Evolutionary conservation across 2,113 vertebrate species (phyloP).

Genomic region (human (Homo sapiens)): DNA sequence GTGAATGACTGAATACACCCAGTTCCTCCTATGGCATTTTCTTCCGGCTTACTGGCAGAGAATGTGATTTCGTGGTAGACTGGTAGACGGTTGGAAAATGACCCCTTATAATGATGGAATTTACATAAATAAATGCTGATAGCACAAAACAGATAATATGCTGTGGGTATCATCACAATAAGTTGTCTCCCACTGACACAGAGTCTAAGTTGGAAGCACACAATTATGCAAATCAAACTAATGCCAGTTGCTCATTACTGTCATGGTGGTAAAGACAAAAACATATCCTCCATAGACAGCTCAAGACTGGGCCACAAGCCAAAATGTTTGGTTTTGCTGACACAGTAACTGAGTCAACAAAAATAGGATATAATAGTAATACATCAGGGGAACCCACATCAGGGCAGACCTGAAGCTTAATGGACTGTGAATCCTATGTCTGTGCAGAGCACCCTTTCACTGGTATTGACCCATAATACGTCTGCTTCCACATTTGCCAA

Average conservation of each 20-base stretch:
- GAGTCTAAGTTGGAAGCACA: constrained; percentile 89
- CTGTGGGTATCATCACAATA: constrained; percentile 90
- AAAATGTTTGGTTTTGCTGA: constrained; percentile 95
- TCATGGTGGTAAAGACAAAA: constrained; percentile 92
- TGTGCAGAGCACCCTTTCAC: constrained; percentile 79
- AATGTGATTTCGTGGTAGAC: constrained; percentile 94
- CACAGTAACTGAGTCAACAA: constrained; percentile 95
- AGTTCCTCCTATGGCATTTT: constrained; percentile 79
- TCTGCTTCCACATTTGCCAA: constrained; percentile 76
- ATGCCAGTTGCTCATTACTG: constrained; percentile 97
- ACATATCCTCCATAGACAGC: constrained; percentile 94
- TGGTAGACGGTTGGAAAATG: constrained; percentile 96
- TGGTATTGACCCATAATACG: constrained; percentile 84
- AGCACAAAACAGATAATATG: constrained; percentile 91
- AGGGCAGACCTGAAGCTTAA: constrained; percentile 88
- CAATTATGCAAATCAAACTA: constrained; percentile 99
- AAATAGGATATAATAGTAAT: constrained; percentile 90
- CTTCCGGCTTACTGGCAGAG: constrained; percentile 86
- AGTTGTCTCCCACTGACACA: constrained; percentile 96
- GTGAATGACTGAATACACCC: constrained; percentile 80
- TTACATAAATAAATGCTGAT: constrained; percentile 99
- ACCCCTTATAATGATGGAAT: constrained; percentile 94
- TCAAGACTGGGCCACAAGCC: constrained; percentile 90
- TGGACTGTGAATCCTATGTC: constrained; percentile 87
- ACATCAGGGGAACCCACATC: constrained; percentile 90